Conservation (phyloP, 1,140 invertebrate genomes). For the Hylyphantes graminicola region DNA sequence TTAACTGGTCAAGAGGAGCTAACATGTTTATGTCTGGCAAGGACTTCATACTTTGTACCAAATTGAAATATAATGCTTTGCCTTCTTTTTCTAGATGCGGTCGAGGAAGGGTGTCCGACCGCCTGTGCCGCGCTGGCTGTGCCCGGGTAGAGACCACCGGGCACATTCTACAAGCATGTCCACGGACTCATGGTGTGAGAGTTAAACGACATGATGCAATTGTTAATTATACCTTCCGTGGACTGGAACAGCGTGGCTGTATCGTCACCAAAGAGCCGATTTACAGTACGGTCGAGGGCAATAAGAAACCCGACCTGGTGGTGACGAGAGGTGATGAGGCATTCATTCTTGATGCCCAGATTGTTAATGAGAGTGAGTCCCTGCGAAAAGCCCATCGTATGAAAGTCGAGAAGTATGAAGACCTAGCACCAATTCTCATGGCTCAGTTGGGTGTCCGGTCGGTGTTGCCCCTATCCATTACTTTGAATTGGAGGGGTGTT, state of each 20-base stretch:
- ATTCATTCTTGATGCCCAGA: neutral
- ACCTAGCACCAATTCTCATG: neutral
- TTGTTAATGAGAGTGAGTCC: neutral
- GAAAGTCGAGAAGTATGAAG: neutral
- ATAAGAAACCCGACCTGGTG: neutral
- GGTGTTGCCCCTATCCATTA: neutral
- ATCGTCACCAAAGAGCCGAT: neutral
- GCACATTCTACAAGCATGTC: neutral
- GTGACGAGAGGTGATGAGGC: neutral
- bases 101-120: neutral
- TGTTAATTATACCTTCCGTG: neutral
- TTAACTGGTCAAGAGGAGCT: neutral
- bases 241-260: neutral
- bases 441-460: neutral
- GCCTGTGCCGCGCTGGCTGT: neutral
- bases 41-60: neutral
- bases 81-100: neutral
- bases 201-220: neutral
- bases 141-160: neutral
- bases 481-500: neutral
- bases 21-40: neutral
- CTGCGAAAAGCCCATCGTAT: neutral
- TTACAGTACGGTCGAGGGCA: neutral
- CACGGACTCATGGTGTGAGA: neutral
- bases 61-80: neutral